Base-by-base conservation (phyloP, 2,888 invertebrate genomes). In the Zaprionus lineosus region DNA sequence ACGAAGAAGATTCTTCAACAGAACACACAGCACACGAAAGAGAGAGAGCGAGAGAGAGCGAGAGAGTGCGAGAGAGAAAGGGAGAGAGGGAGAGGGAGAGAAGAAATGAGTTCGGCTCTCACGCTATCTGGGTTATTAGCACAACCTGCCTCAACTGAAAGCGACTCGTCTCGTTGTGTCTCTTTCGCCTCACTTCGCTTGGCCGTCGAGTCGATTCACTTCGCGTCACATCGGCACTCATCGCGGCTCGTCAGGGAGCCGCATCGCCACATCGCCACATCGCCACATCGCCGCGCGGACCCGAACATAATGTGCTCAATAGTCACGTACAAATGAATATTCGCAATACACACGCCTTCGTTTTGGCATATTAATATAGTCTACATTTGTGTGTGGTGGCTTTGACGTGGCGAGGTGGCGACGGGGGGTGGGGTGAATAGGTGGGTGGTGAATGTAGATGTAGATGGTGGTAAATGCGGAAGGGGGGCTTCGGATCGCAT, bases 241-340 rank as follows among this genome's bases (percentile, higher is more conserved):
- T 36, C 44, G 9, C 65, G 19, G 52, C 44, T 19, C 34, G 46
- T 50, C 9, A 8, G 29, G 26, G 15, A 18, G 2, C 18, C 33
- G 39, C 19, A 15, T 16, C 36, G 37, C 29, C 19, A 12, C 14
- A 24, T 39, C 26, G 39, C 11, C 16, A n/a, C 9, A 31, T 28
- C 50, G 40, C 18, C 18, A n/a, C n/a, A n/a, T 31, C 46, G 58
- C 24, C 43, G 21, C 36, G 46, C 53, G 29, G 29, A 11, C n/a
- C 60, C 77, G 81, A 77, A 53, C 77, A 67, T 79, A 84, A 81
- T 75, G 55, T 64, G 74, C 81, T 76, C 84, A 72, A 82, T 85
- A 82, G 86, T 85, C 81, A 82, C 81, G 81, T 82, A 81, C 81
- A 79, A 85, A 84, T 83, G 85, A 83, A 83, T 83, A 79, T 79